phyloP scores from a whole-genome alignment of 2,113 vertebrate genomes.

The Vombatus ursinus region DNA sequence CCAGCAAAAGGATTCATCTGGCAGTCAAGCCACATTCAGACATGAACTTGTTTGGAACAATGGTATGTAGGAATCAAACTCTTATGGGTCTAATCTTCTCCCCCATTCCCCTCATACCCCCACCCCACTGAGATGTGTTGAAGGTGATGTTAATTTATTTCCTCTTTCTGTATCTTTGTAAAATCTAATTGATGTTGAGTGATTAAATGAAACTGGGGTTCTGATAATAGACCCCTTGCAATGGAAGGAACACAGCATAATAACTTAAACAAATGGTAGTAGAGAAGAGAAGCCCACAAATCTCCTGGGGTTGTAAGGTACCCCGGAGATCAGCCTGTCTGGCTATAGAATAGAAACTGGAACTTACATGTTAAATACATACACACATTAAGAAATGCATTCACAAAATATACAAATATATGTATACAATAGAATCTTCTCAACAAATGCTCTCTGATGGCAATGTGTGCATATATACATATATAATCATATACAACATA shows the following conservation, averaged over 20 bases:
- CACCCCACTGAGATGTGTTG: background rate
- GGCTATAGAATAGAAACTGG: background rate
- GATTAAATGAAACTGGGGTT: background rate
- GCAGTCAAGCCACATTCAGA: background rate
- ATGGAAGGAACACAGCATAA: background rate
- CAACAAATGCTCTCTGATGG: background rate
- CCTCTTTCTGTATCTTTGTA: background rate
- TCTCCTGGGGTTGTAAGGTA: background rate
- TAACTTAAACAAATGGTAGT: background rate
- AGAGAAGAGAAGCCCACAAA: background rate
- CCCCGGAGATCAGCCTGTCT: background rate
- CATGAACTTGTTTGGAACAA: background rate
- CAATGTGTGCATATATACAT: background rate
- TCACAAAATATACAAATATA: background rate
- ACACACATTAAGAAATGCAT: background rate
- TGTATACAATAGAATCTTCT: background rate
- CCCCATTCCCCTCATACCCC: background rate
- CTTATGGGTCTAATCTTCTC: background rate
- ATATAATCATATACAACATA: background rate
- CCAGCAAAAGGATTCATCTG: background rate
- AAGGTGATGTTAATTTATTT: background rate
- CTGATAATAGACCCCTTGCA: background rate
- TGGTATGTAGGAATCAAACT: background rate
- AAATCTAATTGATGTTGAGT: background rate
- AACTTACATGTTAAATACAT: background rate